Conservation (phyloP, 2,888 invertebrate genomes). For the Cephus sareptanus region DNA sequence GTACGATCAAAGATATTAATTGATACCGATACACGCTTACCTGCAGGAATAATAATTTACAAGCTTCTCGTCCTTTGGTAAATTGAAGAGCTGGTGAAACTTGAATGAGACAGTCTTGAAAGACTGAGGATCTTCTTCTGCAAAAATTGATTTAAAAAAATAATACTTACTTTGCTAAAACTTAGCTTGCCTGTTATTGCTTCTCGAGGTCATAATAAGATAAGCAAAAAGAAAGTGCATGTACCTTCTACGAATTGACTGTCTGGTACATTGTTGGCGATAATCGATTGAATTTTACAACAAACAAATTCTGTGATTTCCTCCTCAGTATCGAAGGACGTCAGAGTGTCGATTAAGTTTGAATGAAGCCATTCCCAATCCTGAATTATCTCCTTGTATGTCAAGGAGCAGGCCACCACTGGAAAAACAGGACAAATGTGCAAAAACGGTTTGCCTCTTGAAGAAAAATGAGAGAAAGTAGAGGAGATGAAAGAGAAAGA, state of each 20-base stretch:
- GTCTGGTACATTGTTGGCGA: slow-evolving; percentile 79
- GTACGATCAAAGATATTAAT: neutral
- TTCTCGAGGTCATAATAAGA: neutral
- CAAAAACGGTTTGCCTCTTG: slow-evolving; percentile 11
- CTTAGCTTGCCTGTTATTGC: too few species aligned
- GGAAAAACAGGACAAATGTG: slow-evolving; percentile 47
- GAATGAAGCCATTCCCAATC: slow-evolving; percentile 96
- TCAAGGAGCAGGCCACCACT: slow-evolving; percentile 92
- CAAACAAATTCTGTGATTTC: slow-evolving; percentile 95
- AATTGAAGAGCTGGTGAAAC: slow-evolving; percentile 88
- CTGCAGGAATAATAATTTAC: slow-evolving; percentile 95
- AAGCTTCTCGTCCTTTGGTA: slow-evolving; percentile 94
- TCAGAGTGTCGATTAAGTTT: slow-evolving; percentile 86
- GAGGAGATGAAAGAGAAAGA: neutral
- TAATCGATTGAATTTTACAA: slow-evolving; percentile 95
- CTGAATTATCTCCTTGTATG: slow-evolving; percentile 85
- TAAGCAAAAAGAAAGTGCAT: slow-evolving; percentile 26
- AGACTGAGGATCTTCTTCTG: slow-evolving; percentile 86
- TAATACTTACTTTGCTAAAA: neutral
- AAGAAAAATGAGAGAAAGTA: neutral
- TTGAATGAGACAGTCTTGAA: slow-evolving; percentile 83
- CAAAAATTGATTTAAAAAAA: slow-evolving; percentile 50
- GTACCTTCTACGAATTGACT: slow-evolving; percentile 71
- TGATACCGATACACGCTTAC: slow-evolving; percentile 68
- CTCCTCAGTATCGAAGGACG: slow-evolving; percentile 92